Evolutionary conservation across 2,797 vertebrate genomes (phyloP).

Genomic region (Cynopterus sphinx): DNA sequence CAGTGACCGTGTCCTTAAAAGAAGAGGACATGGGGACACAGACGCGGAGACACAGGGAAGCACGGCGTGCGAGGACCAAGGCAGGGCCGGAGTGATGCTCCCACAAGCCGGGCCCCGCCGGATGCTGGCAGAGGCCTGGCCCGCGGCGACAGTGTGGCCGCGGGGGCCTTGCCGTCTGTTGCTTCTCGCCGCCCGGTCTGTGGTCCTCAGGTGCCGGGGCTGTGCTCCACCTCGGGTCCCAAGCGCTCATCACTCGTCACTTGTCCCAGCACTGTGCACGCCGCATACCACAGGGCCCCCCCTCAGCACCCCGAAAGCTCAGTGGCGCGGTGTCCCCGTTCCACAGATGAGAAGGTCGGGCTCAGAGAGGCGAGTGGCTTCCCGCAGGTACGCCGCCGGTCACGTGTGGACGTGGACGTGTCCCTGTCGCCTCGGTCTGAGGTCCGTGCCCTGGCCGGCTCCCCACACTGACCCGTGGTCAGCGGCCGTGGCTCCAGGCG

Average conservation of each 20-base stretch:
- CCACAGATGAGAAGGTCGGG: not conserved
- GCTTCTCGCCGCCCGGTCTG: not conserved
- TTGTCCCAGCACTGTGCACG: not conserved
- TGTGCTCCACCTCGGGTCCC: rapidly evolving
- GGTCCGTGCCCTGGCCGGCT: not conserved
- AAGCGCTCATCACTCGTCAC: rapidly evolving
- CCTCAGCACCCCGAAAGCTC: not conserved
- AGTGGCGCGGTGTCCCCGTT: not conserved
- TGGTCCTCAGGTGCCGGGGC: not conserved
- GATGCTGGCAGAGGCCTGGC: not conserved
- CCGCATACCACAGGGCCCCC: not conserved
- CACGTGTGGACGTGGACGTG: too few relatives aligned
- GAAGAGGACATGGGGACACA: not conserved
- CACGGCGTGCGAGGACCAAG: not conserved
- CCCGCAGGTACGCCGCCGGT: not conserved
- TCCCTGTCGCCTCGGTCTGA: not conserved
- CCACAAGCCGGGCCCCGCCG: not conserved
- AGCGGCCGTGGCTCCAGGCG: not conserved
- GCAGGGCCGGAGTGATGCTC: not conserved
- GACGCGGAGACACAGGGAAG: not conserved
- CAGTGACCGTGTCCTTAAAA: not conserved
- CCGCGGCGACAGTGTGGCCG: too few relatives aligned
- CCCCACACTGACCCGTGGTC: rapidly evolving
- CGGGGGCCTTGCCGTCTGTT: not conserved
- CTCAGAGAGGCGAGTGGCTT: not conserved